Percentiles rank a stretch among this genome's conserved stretches.
Conservation (phyloP, 2,113 vertebrate species). For the Anhinga rufa region DNA sequence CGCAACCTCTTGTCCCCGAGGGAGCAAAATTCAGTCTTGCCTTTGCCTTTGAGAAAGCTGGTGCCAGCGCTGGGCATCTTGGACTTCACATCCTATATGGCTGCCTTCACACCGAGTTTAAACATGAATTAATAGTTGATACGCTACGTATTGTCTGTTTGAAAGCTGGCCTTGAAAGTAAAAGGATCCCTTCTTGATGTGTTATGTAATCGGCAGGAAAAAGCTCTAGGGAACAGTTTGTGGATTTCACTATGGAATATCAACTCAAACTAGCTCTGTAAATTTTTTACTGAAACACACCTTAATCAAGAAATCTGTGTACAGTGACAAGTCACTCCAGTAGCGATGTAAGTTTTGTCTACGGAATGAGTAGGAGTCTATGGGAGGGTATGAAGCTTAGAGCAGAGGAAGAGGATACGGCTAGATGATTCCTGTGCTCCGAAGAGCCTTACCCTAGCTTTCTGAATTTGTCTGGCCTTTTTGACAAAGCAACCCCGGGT, state of each 20-base stretch:
- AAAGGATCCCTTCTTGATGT: not conserved
- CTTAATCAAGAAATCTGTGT: not conserved
- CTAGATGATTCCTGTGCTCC: not conserved
- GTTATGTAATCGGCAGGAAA: not conserved
- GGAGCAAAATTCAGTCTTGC: not conserved
- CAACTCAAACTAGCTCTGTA: not conserved
- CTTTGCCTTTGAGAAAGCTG: not conserved
- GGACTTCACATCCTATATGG: fast-evolving
- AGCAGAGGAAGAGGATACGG: not conserved
- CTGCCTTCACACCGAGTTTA: not conserved
- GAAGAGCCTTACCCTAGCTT: not conserved
- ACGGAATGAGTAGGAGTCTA: fast-evolving
- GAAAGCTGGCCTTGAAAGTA: not conserved
- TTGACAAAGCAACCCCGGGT: not conserved
- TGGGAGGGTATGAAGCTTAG: not conserved
- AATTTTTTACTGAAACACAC: not conserved
- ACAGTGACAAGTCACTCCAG: not conserved
- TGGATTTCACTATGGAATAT: not conserved
- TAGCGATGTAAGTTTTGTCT: not conserved
- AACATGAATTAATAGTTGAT: not conserved
- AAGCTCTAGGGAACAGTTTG: not conserved
- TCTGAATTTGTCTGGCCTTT: not conserved
- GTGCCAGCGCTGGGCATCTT: not conserved
- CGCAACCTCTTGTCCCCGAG: fast-evolving
- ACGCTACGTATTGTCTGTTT: not conserved